A percentile compares a stretch with the other conserved stretches of the same genome.
Conservation (phyloP, 2,797 vertebrate genomes). For the Pyrocephalus nanus region DNA sequence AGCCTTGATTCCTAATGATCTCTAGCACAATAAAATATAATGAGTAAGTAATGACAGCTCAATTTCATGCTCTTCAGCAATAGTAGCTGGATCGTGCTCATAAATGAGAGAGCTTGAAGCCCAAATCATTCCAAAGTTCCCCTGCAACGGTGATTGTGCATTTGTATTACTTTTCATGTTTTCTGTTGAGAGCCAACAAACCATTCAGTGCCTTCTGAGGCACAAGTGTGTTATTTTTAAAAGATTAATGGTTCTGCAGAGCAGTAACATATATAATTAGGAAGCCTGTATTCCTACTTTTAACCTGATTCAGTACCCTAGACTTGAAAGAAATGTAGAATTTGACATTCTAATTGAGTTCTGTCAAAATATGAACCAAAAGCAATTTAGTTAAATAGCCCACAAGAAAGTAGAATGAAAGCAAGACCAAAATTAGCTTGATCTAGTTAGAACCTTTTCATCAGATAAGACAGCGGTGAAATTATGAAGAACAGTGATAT, state of each 20-base stretch:
- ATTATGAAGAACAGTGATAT: neutral
- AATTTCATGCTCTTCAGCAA: slow-evolving; percentile 19
- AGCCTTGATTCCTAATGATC: slow-evolving; percentile 11
- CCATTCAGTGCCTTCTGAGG: neutral
- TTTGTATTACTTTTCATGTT: neutral
- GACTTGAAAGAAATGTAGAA: neutral
- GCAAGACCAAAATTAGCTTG: neutral
- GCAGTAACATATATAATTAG: neutral
- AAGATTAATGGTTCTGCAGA: neutral
- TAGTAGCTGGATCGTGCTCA: neutral
- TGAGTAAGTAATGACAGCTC: neutral
- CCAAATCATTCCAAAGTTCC: neutral
- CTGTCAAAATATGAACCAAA: neutral
- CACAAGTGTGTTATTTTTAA: neutral
- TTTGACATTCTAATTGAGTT: neutral
- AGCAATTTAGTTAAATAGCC: neutral
- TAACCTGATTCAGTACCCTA: neutral
- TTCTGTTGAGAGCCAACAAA: neutral
- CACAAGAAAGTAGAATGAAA: neutral
- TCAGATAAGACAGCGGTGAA: neutral
- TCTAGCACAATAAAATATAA: neutral
- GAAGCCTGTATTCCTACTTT: neutral
- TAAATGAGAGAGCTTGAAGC: neutral
- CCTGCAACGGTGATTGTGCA: neutral
- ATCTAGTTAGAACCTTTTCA: neutral